Evolutionary conservation across 2,113 vertebrate species (phyloP), one percentile per base, ranked within the genome.

Genomic region (Tragelaphus scriptus): DNA sequence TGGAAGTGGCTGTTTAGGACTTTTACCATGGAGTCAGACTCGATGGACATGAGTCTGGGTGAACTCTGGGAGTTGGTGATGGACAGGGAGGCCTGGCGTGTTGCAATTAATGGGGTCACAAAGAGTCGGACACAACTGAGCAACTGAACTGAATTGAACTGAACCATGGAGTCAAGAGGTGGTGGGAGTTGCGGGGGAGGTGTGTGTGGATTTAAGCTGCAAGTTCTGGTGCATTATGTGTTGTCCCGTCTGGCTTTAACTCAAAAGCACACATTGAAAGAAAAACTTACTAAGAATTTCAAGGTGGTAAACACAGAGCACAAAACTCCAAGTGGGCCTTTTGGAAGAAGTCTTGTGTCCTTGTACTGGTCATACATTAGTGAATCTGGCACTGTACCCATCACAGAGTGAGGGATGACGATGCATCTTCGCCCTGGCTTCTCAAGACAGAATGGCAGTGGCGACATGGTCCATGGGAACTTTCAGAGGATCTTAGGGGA

Each of bases 121-220:
- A 12, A 59, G 11, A 61, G 58, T 28, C 2, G 25, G 58, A 61
- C 58, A 28, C 0, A 0, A 61, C 25, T 61, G 58, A 61, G 12
- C 1, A 1, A 61, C 58, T 28, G 58, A 61, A 28, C 58, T 59
- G 58, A 26, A 59, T 25, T 59, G 58, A 59, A 59, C 25, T 28
- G 58, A 61, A 28, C 58, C 58, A 61, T 6, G 58, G 58, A 28
- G 58, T 61, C 49, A 12, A 16, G 6, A 47, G 7, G 1, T n/a
- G 32, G 49, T 4, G 4, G 14, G 30, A n/a, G 32, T 49, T 28
- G 32, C 1, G 0, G 1, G 10, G 0, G 4, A 49, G 4, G 7
- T 2, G 14, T 16, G 36, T 40, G 36, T 68, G 40, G 8, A 25
- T 25, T 55, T 65, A 25, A 12, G 16, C 0, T 68, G 9, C 25